These are phyloP conservation scores for Cercocebus atys DNA, from an alignment of 2,113 vertebrate genomes.

Conservation along the genomic window DNA sequence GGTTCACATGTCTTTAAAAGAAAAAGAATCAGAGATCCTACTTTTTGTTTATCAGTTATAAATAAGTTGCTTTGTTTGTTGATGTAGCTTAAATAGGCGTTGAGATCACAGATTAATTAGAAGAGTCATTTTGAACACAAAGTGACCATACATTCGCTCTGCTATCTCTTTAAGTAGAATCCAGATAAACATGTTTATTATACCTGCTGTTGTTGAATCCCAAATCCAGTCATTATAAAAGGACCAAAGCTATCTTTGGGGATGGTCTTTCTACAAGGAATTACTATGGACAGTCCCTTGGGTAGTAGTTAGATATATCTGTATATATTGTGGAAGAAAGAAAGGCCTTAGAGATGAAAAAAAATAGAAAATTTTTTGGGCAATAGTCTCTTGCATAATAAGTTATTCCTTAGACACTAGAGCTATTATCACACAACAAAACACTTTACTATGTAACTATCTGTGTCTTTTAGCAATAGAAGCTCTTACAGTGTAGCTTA, in stretches of 20 bases:
- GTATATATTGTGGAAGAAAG: constrained; percentile 67
- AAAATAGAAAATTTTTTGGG: constrained; percentile 77
- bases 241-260: constrained; percentile 77
- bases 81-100: constrained; percentile 50
- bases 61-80: constrained; percentile 69
- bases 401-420: constrained; percentile 77
- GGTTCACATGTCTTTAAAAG: background rate
- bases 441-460: constrained; percentile 60
- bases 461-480: constrained; percentile 20
- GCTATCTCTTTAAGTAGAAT: constrained; percentile 71
- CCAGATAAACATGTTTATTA: constrained; percentile 77
- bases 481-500: background rate
- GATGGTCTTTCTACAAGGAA: constrained; percentile 82
- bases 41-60: constrained; percentile 47
- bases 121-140: constrained; percentile 61
- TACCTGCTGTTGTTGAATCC: constrained; percentile 67
- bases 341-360: constrained; percentile 72
- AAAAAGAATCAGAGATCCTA: background rate
- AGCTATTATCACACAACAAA: constrained; percentile 74
- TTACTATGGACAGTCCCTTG: constrained; percentile 72
- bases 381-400: constrained; percentile 62
- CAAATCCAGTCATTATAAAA: constrained; percentile 80
- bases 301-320: constrained; percentile 76
- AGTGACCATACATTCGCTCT: constrained; percentile 65
- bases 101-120: constrained; percentile 79